Evolutionary conservation across 2,888 invertebrate species (phyloP), one percentile per base, ranked within the genome.

Genomic region (Buathra laborator): DNA sequence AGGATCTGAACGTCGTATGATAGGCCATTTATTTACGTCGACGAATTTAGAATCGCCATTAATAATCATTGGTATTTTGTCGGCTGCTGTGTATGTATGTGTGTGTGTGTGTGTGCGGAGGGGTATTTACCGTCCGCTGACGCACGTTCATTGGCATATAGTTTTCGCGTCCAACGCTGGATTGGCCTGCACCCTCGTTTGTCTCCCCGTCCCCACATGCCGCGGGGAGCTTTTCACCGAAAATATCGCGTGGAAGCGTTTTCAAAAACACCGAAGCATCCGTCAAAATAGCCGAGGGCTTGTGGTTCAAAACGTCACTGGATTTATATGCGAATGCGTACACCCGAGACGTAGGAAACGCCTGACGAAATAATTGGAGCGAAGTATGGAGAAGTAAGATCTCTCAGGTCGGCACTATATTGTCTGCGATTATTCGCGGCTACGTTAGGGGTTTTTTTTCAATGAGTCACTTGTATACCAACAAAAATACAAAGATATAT

Each of bases 41-140:
- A 78, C 78, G 64, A 32, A 83, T 78, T 83, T 83, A 72, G 78
- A 78, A 43, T 67, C 67, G 29, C 76, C 56, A 83, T 83, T 83
- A 83, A 83, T 83, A 83, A 78, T 83, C 71, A 78, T 83, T 53
- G 83, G 72, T 83, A 78, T 83, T 83, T 82, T 71, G 77, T 82
- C 77, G 46, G 82, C 24, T 2, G 32, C 53, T 0, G 56, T 10
- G 7, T 24, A 24, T 24, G 24, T 24, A 3, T 24, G 24, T 24
- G 24, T 24, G 9, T 5, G 37, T 37, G 37, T 37, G 37, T 37
- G 5, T 7, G 37, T 32, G 32, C 62, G 59, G 46, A 48, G 44
- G 68, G 46, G 71, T 82, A 82, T 82, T 82, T 82, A 66, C 19
- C 64, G 37, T 81, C 46, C 12, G 37, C 62, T 56, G 56, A 82